Evolutionary conservation across 2,113 vertebrate genomes (phyloP), one percentile per base, ranked within the genome.

Genomic region (Platanista minor): DNA sequence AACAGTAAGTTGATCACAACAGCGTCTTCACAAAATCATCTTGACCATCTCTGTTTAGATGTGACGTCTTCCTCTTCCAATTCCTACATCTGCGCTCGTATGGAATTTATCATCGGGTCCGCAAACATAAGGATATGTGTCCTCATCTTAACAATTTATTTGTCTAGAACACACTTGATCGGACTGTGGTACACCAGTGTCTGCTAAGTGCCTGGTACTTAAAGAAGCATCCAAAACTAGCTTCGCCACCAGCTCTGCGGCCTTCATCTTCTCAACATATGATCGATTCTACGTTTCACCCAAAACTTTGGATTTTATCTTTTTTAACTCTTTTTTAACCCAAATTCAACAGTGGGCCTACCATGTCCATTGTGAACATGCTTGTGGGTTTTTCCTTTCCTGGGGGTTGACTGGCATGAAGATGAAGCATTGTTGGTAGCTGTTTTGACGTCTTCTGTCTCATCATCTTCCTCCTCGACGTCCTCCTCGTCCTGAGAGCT

Each of bases 401-500:
- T 99, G 84, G 99, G 99, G 31, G 99, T 99, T 86, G 99, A 99
- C 98, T 99, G 99, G 98, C 99, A 99, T 94, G 99, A 99, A 78
- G 99, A 99, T 97, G 99, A 99, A 97, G 99, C 98, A 54, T 99
- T 99, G 74, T 98, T 99, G 98, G 98, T 98, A 97, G 98, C 96
- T 98, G 98, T 93, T 98, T 99, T 99, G 98, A 98, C 82, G 78
- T 99, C 99, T 97, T 99, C 99, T 81, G 98, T 98, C 96, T 99
- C 99, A 93, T 99, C 99, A 27, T 99, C 99, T 77, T 99, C 99
- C 61, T 99, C 99, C 83, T 99, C 99, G 85, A 99, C 99, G 46
- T 99, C 99, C 91, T 99, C 99, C 87, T 99, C 99, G 72, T 99
- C 99, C 99, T 99, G 99, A 99, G 99, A 99, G 98, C 99, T 99